Conservation (phyloP, 2,888 invertebrate species). For the Bedellia somnulentella region DNA sequence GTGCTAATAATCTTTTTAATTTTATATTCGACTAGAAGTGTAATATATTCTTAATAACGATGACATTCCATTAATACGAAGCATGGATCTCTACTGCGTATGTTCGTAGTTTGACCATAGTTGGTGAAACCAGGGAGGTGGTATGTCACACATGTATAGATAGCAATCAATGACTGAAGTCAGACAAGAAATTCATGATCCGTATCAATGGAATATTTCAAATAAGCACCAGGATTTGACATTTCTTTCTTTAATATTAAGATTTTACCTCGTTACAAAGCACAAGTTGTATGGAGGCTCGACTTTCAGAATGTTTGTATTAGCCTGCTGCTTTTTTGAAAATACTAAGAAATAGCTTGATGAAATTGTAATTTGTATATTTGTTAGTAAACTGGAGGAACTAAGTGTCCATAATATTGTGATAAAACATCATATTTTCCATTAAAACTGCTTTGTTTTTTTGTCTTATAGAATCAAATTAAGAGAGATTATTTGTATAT, state of each 20-base stretch:
- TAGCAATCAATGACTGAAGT: too few relatives aligned
- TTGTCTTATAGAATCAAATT: slow-evolving; percentile 36
- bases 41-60: slow-evolving; percentile 47
- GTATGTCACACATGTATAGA: too few relatives aligned
- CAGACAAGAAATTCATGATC: slow-evolving; percentile 25
- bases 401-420: slow-evolving; percentile 54
- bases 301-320: too few relatives aligned
- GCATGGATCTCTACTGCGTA: slow-evolving; percentile 46
- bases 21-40: slow-evolving; percentile 36
- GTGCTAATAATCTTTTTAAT: slow-evolving; percentile 59
- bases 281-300: too few relatives aligned
- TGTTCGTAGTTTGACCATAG: too few relatives aligned
- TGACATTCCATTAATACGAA: slow-evolving; percentile 52
- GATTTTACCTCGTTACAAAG: too few relatives aligned
- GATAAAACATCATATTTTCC: slow-evolving; percentile 56
- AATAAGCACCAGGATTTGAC: slow-evolving; percentile 53
- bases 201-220: slow-evolving; percentile 53
- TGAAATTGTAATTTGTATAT: slow-evolving; percentile 28
- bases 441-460: slow-evolving; percentile 39
- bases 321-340: slow-evolving; percentile 54
- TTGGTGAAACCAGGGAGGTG: too few relatives aligned
- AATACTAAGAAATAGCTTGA: slow-evolving; percentile 29
- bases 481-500: slow-evolving; percentile 58
- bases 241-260: too few relatives aligned
- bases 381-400: slow-evolving; percentile 46